Evolutionary conservation across 2,113 vertebrate species (phyloP).

Genomic region (Pao palembangensis): DNA sequence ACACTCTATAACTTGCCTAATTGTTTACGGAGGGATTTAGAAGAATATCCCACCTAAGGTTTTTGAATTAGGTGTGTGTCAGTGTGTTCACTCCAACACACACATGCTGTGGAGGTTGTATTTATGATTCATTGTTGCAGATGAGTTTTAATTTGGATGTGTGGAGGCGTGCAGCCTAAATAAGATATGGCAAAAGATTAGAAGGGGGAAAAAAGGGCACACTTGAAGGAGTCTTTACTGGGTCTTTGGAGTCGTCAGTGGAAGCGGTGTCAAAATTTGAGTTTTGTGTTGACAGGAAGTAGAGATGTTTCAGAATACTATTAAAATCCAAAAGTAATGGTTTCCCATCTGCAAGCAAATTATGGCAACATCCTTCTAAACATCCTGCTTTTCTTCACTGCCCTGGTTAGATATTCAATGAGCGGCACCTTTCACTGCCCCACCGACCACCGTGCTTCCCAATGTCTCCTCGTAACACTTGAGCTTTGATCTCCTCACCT

Average conservation of each 20-base stretch:
- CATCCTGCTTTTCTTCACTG: conserved; percentile 9
- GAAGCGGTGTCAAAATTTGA: neutral
- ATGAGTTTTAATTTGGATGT: conserved; percentile 66
- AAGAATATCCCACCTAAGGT: conserved; percentile 63
- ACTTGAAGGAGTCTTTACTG: neutral
- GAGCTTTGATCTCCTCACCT: conserved; percentile 69
- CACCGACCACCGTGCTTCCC: conserved; percentile 42
- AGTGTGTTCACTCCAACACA: conserved; percentile 13
- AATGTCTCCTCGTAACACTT: conserved; percentile 63
- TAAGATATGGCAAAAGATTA: conserved; percentile 59
- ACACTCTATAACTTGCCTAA: conserved; percentile 74
- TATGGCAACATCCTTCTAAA: conserved; percentile 18
- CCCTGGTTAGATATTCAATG: conserved; percentile 53
- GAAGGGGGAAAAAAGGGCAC: conserved; percentile 43
- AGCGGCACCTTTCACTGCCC: conserved; percentile 32
- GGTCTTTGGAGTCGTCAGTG: neutral
- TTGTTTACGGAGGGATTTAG: conserved; percentile 74
- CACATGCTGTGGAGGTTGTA: conserved; percentile 25
- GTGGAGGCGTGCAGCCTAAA: conserved; percentile 48
- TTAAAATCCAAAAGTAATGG: conserved; percentile 46
- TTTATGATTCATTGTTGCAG: conserved; percentile 50
- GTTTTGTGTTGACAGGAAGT: neutral
- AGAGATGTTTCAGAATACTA: neutral
- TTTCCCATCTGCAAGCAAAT: conserved; percentile 39
- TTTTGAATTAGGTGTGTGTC: conserved; percentile 42